Base-by-base conservation (phyloP, 2,797 vertebrate species). In the Odontamblyopus lacepedii region DNA sequence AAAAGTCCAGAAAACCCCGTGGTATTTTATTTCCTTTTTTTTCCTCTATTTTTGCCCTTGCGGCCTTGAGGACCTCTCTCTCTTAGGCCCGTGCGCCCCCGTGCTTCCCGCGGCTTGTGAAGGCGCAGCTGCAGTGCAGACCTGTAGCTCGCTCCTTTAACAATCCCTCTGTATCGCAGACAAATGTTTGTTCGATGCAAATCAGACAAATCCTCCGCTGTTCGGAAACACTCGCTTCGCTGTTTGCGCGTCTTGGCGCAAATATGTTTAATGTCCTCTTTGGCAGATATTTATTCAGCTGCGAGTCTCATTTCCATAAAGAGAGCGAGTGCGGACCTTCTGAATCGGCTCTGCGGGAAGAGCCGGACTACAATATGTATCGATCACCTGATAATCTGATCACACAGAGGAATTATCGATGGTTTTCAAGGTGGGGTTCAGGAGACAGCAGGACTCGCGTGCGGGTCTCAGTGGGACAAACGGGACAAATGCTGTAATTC, bases 151-250 rank as follows among this genome's bases (percentile, higher is more conserved):
- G 59, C 71, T 85, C 85, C 83, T 86, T 82, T 78, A 87, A 85
- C 84, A 78, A 85, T 79, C 75, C 73, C 84, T 73, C 76, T 83
- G 80, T 82, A 86, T 85, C 75, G 63, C 79, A 78, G 73, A 77
- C 87, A 91, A 91, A 91, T 91, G 90, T 93, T 93, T 91, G 91
- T 92, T 83, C 85, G 88, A 89, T 90, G 90, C 87, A 90, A 92
- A 92, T 92, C 85, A 78, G 79, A 90, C 89, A 92, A 90, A 93
- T 91, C 89, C 92, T 67, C 84, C 81, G 83, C 85, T 91, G 91
- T 90, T 79, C 83, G 85, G 66, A 85, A 85, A 88, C 80, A 66
- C 73, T 79, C 79, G 79, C 88, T 77, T 87, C 80, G 84, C 72
- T 88, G 87, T 89, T 88, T 79, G 84, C 79, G 85, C 83, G 80